Percentiles rank a stretch among this genome's conserved stretches.
Evolutionary conservation across 1,140 invertebrate species (phyloP).

Genomic region (Globodera rostochiensis): DNA sequence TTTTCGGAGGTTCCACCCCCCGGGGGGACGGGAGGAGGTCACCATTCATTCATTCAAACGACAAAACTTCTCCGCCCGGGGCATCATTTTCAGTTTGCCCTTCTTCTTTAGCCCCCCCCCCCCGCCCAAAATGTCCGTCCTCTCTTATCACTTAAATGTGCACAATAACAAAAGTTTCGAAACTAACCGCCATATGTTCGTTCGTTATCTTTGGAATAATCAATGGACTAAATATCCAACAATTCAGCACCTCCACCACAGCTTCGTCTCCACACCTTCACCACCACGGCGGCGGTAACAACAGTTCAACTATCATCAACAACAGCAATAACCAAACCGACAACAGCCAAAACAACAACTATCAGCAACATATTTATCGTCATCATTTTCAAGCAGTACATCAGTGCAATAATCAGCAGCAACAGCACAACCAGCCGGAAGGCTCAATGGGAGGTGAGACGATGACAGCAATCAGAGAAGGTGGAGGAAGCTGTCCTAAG

Average conservation of each 20-base stretch:
- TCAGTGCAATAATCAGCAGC: neutral
- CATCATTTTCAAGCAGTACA: neutral
- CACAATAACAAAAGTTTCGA: neutral
- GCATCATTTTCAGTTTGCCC: no score
- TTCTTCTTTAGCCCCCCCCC: no score
- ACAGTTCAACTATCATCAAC: neutral
- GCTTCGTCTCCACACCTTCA: neutral
- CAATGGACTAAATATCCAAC: neutral
- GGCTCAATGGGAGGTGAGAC: no score
- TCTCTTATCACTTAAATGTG: neutral
- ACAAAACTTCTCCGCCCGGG: neutral
- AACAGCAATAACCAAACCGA: neutral
- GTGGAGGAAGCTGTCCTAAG: no score
- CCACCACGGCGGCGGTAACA: no score
- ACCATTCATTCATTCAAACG: neutral
- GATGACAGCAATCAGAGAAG: neutral
- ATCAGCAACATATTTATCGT: neutral
- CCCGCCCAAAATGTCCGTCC: no score
- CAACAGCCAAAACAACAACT: neutral
- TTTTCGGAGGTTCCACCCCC: no score
- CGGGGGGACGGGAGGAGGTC: neutral
- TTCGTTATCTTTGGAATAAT: neutral
- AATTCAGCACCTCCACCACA: neutral
- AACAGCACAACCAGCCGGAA: neutral
- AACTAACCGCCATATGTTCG: neutral